Evolutionary conservation across 2,113 vertebrate genomes (phyloP), one percentile per base, ranked within the genome.

Genomic region (Globicephala melas): DNA sequence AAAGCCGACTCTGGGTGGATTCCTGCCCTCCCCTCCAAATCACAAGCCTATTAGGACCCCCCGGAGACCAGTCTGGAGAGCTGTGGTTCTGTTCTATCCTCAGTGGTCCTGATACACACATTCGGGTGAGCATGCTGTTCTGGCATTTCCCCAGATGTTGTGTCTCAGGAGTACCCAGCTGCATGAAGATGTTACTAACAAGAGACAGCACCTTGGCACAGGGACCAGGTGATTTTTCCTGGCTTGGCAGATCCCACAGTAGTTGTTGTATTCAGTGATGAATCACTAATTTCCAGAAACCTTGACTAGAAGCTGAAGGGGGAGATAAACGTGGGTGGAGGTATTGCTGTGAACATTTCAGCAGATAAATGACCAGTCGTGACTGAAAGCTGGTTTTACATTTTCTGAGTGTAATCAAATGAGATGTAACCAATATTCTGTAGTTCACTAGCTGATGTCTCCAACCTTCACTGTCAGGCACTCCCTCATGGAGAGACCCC

Each of bases 201-300:
- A 94, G 81, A 89, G 86, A 70, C 62, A 92, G 90, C 67, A 86
- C 67, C 94, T 93, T 93, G 97, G 89, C 88, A 76, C 44, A 2
- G 94, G 87, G 62, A 86, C 14, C 0, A 8, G 67, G 84, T 77
- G 50, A 97, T 95, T 91, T 96, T 96, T 95, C 77, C 63, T 76
- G 81, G 63, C 18, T 50, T 96, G 94, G 76, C 77, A 96, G 92
- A 47, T 93, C 92, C 92, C 84, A 83, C 15, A 85, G 77, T 95
- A 41, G 67, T 81, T 82, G 74, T 90, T 95, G 41, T 82, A 50
- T 90, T 85, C 81, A 31, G 71, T 96, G 97, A 97, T 97, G 92
- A 97, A 97, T 97, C 81, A 95, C 90, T 97, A 94, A 98, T 98
- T 98, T 97, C 92, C 89, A 92, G 96, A 96, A 97, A 96, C 96